Evolutionary conservation across 2,797 vertebrate species (phyloP).

Genomic region (Mallotus villosus): DNA sequence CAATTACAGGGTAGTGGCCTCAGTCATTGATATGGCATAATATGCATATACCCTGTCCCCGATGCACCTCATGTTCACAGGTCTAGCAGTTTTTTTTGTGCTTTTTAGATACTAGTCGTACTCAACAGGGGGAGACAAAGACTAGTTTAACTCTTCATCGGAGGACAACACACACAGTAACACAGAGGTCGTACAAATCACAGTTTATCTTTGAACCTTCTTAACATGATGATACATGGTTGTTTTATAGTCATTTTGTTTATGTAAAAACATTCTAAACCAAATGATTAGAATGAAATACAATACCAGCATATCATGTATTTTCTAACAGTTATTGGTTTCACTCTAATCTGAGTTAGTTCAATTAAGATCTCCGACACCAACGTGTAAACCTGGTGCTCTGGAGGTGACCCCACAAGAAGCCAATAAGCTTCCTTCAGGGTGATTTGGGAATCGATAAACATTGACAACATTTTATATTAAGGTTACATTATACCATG

Average conservation of each 20-base stretch:
- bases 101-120: background rate
- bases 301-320: too few relatives aligned
- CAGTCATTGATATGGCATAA: constrained; percentile 35
- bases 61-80: constrained; percentile 45
- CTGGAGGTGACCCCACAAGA: background rate
- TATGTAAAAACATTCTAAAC: background rate
- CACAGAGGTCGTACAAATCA: too few relatives aligned
- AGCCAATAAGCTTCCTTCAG: background rate
- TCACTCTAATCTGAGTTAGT: too few relatives aligned
- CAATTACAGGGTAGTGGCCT: constrained; percentile 51
- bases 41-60: constrained; percentile 39
- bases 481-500: too few relatives aligned
- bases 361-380: background rate
- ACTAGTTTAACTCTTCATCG: constrained; percentile 21
- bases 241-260: too few relatives aligned
- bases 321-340: constrained; percentile 24
- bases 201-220: too few relatives aligned
- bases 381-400: background rate
- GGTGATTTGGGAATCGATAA: too few relatives aligned
- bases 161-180: too few relatives aligned
- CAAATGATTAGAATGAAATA: background rate
- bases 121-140: constrained; percentile 73
- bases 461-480: too few relatives aligned
- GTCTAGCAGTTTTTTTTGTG: constrained; percentile 12
- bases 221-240: too few relatives aligned